A percentile compares a stretch with the other conserved stretches of the same genome.
These are phyloP conservation scores for Diprion similis DNA, from an alignment of 1,140 invertebrate genomes.

Conservation along the genomic window DNA sequence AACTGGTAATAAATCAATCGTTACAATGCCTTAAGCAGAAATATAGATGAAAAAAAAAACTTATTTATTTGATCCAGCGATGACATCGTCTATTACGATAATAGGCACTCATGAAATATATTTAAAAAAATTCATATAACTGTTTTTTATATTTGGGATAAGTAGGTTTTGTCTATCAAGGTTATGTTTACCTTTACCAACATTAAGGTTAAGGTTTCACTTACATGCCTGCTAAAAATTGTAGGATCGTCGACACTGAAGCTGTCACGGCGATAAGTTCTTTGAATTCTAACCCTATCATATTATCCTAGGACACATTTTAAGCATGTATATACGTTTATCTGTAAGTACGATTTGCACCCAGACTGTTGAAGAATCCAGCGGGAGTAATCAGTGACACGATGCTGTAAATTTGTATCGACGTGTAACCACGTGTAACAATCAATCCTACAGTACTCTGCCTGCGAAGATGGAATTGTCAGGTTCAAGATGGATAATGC, in stretches of 20 bases:
- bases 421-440: too few species aligned
- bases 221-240: conserved; percentile 75
- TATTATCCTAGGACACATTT: conserved; percentile 19
- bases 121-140: conserved; percentile 13
- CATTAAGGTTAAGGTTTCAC: conserved; percentile 41
- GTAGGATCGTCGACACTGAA: conserved; percentile 71
- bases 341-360: too few species aligned
- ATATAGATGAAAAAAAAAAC: conserved; percentile 23
- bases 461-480: too few species aligned
- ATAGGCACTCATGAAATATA: conserved; percentile 17
- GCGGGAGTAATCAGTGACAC: too few species aligned
- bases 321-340: neutral
- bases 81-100: conserved; percentile 30
- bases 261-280: conserved; percentile 66
- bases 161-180: conserved; percentile 12
- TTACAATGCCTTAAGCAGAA: conserved; percentile 22
- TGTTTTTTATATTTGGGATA: conserved; percentile 14
- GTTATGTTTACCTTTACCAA: conserved; percentile 9
- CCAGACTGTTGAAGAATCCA: too few species aligned
- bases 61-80: conserved; percentile 45
- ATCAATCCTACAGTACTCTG: too few species aligned
- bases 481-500: too few species aligned
- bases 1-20: neutral
- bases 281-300: conserved; percentile 50
- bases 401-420: too few species aligned